Evolutionary conservation across 2,888 invertebrate species (phyloP).

Genomic region (Mamestra brassicae): DNA sequence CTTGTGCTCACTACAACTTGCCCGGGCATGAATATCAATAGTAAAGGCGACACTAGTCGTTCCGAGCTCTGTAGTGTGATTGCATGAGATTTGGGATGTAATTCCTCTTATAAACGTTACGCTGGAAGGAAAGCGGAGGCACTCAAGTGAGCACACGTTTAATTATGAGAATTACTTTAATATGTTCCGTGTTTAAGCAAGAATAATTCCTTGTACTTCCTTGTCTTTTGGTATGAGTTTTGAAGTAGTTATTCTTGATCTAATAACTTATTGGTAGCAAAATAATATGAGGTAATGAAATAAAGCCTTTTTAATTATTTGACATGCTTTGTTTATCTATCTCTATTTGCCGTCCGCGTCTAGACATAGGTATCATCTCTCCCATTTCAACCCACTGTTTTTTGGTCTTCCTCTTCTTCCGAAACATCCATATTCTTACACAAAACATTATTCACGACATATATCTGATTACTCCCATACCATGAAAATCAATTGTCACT

Average conservation of each 20-base stretch:
- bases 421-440: too few relatives aligned
- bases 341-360: too few relatives aligned
- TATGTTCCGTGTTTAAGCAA: constrained; percentile 40
- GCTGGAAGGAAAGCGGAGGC: constrained; percentile 32
- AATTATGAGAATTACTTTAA: constrained; percentile 54
- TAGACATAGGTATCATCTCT: too few relatives aligned
- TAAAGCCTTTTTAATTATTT: too few relatives aligned
- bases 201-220: constrained; percentile 42
- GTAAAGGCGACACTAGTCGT: background rate
- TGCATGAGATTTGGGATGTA: constrained; percentile 64
- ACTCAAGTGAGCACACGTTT: constrained; percentile 47
- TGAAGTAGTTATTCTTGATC: constrained; percentile 6
- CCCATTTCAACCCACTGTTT: too few relatives aligned
- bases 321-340: background rate
- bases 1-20: too few relatives aligned
- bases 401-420: too few relatives aligned
- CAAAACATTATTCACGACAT: too few relatives aligned
- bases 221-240: constrained; percentile 6
- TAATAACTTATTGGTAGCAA: too few relatives aligned
- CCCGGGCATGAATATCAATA: background rate
- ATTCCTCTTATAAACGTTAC: constrained; percentile 52
- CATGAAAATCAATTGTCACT: too few relatives aligned
- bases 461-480: too few relatives aligned
- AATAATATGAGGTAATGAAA: too few relatives aligned
- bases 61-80: constrained; percentile 40